A percentile compares a stretch with the other conserved stretches of the same genome.
Conservation (phyloP, 2,888 invertebrate genomes). For the Amiota minor region DNA sequence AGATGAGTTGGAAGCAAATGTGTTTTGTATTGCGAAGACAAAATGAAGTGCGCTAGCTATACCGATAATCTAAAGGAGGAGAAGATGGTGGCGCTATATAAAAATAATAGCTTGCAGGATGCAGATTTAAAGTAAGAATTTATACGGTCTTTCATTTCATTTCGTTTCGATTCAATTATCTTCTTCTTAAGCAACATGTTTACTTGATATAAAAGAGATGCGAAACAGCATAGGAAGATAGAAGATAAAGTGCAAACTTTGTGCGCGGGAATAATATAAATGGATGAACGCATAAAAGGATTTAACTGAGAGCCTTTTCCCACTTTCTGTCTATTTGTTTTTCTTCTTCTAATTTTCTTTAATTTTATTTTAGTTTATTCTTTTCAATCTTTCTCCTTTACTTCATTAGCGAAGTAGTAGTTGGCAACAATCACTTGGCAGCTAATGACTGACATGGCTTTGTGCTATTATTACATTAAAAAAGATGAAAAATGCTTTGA, state of each 20-base stretch:
- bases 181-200: slow-evolving; percentile 9
- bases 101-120: slow-evolving; percentile 25
- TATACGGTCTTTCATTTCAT: not conserved
- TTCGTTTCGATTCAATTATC: not conserved
- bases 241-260: slow-evolving; percentile 13
- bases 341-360: not conserved
- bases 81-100: not conserved
- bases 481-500: too few species aligned
- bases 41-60: not conserved
- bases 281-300: slow-evolving; percentile 27
- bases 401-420: slow-evolving; percentile 28
- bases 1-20: slow-evolving; percentile 22
- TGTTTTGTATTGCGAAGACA: slow-evolving; percentile 8
- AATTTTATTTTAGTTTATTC: not conserved
- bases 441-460: slow-evolving; percentile 3
- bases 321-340: not conserved
- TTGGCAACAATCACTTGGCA: slow-evolving; percentile 25
- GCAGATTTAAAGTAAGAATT: slow-evolving; percentile 32
- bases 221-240: not conserved
- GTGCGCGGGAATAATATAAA: slow-evolving; percentile 10
- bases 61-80: not conserved
- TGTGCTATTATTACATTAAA: too few species aligned
- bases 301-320: not conserved
- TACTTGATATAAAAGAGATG: slow-evolving; percentile 7
- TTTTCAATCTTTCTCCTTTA: not conserved